Evolutionary conservation across 1,140 invertebrate species (phyloP).

Genomic region (Pentalonia nigronervosa): DNA sequence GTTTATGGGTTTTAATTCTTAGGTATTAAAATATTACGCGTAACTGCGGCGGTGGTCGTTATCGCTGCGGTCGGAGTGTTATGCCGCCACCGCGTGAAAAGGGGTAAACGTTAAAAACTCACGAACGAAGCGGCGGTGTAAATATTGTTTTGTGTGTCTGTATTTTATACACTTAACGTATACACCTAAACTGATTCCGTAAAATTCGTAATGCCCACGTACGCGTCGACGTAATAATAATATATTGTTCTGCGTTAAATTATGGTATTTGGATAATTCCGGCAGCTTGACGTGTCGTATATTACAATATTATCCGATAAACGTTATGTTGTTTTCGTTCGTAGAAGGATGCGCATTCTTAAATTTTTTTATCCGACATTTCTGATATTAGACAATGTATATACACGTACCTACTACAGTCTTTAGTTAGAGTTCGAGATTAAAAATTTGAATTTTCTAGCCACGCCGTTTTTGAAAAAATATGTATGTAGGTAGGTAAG

Average conservation of each 20-base stretch:
- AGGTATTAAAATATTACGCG: background rate
- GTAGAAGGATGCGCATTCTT: background rate
- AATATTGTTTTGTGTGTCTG: background rate
- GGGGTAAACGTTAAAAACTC: background rate
- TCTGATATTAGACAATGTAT: background rate
- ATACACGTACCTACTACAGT: background rate
- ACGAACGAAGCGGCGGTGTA: background rate
- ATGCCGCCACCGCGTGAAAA: background rate
- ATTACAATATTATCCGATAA: background rate
- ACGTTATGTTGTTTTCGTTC: background rate
- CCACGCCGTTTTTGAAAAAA: background rate
- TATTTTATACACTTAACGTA: background rate
- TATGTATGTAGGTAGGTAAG: background rate
- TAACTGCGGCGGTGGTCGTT: background rate
- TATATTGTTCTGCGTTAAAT: background rate
- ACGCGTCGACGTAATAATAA: background rate
- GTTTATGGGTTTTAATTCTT: background rate
- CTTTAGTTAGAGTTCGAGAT: background rate
- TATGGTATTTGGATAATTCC: background rate
- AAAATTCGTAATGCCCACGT: constrained; percentile 4
- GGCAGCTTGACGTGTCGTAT: background rate
- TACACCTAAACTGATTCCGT: constrained; percentile 9
- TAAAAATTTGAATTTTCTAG: background rate
- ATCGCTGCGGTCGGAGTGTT: background rate
- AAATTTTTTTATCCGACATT: background rate